Conservation (phyloP, 2,797 vertebrate species). For the Chelon auratus region DNA sequence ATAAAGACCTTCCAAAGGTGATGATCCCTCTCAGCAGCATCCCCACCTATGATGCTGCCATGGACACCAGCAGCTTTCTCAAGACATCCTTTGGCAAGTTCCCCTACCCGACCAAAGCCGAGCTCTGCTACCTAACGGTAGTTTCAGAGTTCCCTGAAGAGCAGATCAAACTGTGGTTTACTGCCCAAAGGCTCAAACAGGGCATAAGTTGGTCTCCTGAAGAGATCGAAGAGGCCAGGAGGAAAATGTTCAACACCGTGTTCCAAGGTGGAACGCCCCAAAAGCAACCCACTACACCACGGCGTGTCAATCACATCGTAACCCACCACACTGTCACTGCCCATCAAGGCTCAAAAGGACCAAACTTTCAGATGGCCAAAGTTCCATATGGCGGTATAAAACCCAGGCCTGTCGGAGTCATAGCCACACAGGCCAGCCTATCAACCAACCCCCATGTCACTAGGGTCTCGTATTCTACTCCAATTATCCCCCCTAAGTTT, state of each 20-base stretch:
- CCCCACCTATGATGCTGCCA: conserved; percentile 94
- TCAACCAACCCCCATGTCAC: conserved; percentile 89
- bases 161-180: conserved; percentile 99
- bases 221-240: conserved; percentile 96
- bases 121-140: conserved; percentile 97
- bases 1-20: conserved; percentile 95
- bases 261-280: conserved; percentile 91
- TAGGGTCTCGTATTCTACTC: conserved; percentile 86
- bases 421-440: conserved; percentile 88
- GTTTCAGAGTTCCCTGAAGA: conserved; percentile 98
- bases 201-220: conserved; percentile 99
- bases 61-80: conserved; percentile 98
- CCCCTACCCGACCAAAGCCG: conserved; percentile 97
- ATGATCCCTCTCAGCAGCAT: conserved; percentile 99
- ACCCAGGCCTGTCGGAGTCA: conserved; percentile 85
- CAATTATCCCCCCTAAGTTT: conserved; percentile 85
- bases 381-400: conserved; percentile 88
- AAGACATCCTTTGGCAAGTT: conserved; percentile 99
- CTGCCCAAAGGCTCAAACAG: conserved; percentile 97
- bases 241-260: conserved; percentile 99
- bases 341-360: conserved; percentile 84
- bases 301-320: conserved; percentile 83
- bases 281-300: conserved; percentile 81
- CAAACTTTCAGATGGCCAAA: conserved; percentile 87
- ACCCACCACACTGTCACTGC: conserved; percentile 88